A percentile compares a stretch with the other conserved stretches of the same genome.
These are phyloP conservation scores for Lipotes vexillifer DNA, from an alignment of 2,113 vertebrate genomes.

Conservation along the genomic window DNA sequence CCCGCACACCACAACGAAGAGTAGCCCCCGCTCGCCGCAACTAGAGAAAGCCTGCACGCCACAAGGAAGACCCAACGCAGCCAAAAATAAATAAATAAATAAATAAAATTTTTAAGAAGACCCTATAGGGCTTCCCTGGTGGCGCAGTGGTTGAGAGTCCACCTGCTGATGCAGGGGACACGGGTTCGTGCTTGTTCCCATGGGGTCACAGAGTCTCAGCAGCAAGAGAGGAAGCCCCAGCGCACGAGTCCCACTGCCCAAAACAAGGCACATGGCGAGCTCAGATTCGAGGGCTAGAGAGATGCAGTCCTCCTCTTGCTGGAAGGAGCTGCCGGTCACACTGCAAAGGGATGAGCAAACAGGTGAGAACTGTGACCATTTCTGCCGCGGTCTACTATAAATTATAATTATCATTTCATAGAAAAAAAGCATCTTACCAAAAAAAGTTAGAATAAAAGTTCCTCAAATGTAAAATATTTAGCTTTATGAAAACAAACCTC, in stretches of 20 bases:
- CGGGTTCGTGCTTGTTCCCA: neutral
- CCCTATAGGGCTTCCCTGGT: no score
- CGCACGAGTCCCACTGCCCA: neutral
- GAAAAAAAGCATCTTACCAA: neutral
- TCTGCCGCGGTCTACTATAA: neutral
- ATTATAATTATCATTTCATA: neutral
- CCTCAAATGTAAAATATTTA: neutral
- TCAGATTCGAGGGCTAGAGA: neutral
- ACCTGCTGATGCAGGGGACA: no score
- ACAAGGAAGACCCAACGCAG: no score
- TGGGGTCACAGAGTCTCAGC: neutral
- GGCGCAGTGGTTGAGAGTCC: no score
- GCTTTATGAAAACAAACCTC: neutral
- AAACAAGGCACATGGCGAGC: neutral
- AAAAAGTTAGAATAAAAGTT: neutral
- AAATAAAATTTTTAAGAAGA: neutral
- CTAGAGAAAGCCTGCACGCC: fast-evolving
- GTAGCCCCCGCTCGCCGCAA: no score
- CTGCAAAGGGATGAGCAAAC: neutral
- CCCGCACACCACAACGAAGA: no score
- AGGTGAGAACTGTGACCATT: neutral
- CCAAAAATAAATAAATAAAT: no score
- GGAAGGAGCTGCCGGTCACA: neutral
- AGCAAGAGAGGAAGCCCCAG: neutral
- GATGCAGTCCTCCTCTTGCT: neutral